These are phyloP conservation scores for Scyliorhinus canicula DNA, from an alignment of 2,797 vertebrate genomes.

Conservation along the genomic window DNA sequence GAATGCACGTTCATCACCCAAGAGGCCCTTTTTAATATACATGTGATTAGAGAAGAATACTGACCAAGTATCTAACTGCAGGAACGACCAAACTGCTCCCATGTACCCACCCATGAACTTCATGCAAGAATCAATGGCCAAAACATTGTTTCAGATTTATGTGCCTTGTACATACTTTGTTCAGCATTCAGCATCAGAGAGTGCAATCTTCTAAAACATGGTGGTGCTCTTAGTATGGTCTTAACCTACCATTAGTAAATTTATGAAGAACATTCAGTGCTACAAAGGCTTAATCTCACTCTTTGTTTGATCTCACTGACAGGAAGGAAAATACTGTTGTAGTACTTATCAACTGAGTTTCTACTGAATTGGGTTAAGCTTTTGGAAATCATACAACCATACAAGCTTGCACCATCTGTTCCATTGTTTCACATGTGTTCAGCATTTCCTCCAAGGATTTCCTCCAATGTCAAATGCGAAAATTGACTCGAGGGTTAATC, in stretches of 20 bases:
- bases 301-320: background rate
- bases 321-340: background rate
- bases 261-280: background rate
- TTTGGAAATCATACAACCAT: background rate
- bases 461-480: constrained; percentile 23
- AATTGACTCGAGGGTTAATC: constrained; percentile 15
- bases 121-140: background rate
- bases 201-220: background rate
- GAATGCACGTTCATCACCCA: too few relatives aligned
- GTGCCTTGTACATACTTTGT: background rate
- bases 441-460: constrained; percentile 34
- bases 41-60: background rate
- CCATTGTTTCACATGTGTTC: constrained; percentile 31
- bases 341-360: background rate
- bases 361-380: background rate
- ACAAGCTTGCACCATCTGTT: constrained; percentile 25
- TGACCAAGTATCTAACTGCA: background rate
- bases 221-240: background rate
- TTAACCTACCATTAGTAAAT: too few relatives aligned
- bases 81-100: background rate
- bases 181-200: background rate
- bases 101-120: background rate
- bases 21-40: too few relatives aligned
- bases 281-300: background rate
- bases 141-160: background rate